A percentile compares a stretch with the other conserved stretches of the same genome.
These are phyloP conservation scores for Labrus mixtus DNA, from an alignment of 2,113 vertebrate genomes.

Conservation along the genomic window DNA sequence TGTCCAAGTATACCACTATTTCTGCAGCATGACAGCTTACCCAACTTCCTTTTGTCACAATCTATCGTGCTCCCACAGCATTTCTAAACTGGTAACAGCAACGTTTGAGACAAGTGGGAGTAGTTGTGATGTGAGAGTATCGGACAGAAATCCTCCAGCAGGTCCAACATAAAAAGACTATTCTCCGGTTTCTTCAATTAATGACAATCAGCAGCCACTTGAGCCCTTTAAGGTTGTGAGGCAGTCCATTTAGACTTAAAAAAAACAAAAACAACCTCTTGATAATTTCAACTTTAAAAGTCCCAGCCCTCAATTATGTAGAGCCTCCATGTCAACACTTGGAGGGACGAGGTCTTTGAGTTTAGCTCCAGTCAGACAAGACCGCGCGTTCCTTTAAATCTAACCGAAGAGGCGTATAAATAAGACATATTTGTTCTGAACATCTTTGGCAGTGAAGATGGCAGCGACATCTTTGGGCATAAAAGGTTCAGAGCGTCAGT, in stretches of 20 bases:
- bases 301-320: slow-evolving; percentile 39
- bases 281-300: slow-evolving; percentile 33
- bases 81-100: not conserved
- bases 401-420: slow-evolving; percentile 52
- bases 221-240: not conserved
- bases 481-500: slow-evolving; percentile 35
- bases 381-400: slow-evolving; percentile 42
- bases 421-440: slow-evolving; percentile 59
- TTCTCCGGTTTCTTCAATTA: slow-evolving; percentile 15
- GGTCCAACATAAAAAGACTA: not conserved
- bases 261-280: slow-evolving; percentile 33
- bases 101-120: slow-evolving; percentile 11
- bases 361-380: slow-evolving; percentile 44
- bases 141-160: not conserved
- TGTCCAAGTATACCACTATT: not conserved
- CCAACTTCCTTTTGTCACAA: not conserved
- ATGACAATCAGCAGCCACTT: not conserved
- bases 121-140: slow-evolving; percentile 16
- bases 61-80: not conserved
- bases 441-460: slow-evolving; percentile 42
- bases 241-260: slow-evolving; percentile 5
- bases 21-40: not conserved
- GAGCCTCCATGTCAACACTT: slow-evolving; percentile 41
- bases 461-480: slow-evolving; percentile 43
- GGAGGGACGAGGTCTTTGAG: slow-evolving; percentile 23